Conservation (phyloP, 2,113 vertebrate genomes). For the Poeciliopsis turrubarensis region DNA sequence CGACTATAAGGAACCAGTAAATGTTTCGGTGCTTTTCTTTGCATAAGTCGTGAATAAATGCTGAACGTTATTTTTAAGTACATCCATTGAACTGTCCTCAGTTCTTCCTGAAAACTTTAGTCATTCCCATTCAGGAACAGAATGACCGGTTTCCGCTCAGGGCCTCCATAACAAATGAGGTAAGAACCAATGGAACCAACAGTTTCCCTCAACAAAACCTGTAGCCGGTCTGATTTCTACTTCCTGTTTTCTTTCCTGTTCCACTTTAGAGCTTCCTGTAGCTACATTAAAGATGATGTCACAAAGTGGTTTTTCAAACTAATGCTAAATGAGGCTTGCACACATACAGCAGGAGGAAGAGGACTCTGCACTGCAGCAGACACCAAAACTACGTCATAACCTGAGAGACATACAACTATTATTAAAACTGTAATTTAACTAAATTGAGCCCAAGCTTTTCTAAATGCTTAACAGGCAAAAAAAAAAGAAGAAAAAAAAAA, state of each 20-base stretch:
- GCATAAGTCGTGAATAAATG: neutral
- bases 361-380: constrained; percentile 11
- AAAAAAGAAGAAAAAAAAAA: no score
- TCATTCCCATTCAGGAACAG: constrained; percentile 3
- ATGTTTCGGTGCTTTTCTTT: neutral
- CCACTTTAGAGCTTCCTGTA: constrained; percentile 72
- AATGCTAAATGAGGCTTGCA: constrained; percentile 30
- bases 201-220: constrained; percentile 57
- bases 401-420: neutral
- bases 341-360: constrained; percentile 24
- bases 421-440: no score
- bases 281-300: constrained; percentile 61
- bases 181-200: constrained; percentile 29
- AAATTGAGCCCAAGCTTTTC: no score
- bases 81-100: constrained; percentile 19
- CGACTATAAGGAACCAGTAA: neutral
- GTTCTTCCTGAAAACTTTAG: constrained; percentile 35
- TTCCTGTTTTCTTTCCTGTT: constrained; percentile 85
- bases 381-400: neutral
- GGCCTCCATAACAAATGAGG: constrained; percentile 30
- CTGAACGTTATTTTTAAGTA: neutral
- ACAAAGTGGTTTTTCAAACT: constrained; percentile 51
- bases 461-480: no score
- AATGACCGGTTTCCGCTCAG: constrained; percentile 2
- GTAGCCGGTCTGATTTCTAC: constrained; percentile 40